Conservation (phyloP, 2,888 invertebrate genomes). For the Drosophila meridionalis region DNA sequence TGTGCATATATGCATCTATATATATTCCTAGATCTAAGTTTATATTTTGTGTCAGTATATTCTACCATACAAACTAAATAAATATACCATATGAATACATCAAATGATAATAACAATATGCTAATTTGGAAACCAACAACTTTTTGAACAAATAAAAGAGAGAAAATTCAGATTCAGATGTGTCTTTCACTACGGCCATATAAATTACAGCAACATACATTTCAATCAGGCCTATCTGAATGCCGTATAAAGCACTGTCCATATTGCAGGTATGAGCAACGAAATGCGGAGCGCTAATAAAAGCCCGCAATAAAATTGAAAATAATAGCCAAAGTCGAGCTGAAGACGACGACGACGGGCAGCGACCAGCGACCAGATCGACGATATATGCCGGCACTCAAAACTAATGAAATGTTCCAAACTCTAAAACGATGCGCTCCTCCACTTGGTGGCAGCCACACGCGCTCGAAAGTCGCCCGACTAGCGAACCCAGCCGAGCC, state of each 20-base stretch:
- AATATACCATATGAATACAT: constrained; percentile 25
- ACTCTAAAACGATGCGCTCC: constrained; percentile 63
- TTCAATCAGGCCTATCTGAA: constrained; percentile 60
- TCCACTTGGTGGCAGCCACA: constrained; percentile 46
- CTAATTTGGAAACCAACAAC: constrained; percentile 68
- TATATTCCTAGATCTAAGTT: constrained; percentile 62
- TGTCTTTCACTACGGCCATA: constrained; percentile 53
- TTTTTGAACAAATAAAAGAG: constrained; percentile 68
- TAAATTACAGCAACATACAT: constrained; percentile 59
- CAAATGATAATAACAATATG: constrained; percentile 53
- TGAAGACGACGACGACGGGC: constrained; percentile 25
- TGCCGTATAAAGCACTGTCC: constrained; percentile 47
- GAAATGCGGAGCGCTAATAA: constrained; percentile 74
- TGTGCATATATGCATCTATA: constrained; percentile 22
- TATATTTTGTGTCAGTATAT: constrained; percentile 67
- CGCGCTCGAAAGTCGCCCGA: constrained; percentile 59
- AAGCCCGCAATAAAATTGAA: constrained; percentile 78
- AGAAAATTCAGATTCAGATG: constrained; percentile 47
- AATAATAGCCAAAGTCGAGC: constrained; percentile 71
- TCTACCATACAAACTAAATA: constrained; percentile 42
- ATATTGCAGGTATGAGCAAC: constrained; percentile 48
- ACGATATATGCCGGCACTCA: constrained; percentile 80
- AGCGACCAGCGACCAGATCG: constrained; percentile 39
- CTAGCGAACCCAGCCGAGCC: constrained; percentile 29
- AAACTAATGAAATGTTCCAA: constrained; percentile 81